A percentile compares a stretch with the other conserved stretches of the same genome.
Conservation (phyloP, 2,888 invertebrate species). For the Salticus scenicus region DNA sequence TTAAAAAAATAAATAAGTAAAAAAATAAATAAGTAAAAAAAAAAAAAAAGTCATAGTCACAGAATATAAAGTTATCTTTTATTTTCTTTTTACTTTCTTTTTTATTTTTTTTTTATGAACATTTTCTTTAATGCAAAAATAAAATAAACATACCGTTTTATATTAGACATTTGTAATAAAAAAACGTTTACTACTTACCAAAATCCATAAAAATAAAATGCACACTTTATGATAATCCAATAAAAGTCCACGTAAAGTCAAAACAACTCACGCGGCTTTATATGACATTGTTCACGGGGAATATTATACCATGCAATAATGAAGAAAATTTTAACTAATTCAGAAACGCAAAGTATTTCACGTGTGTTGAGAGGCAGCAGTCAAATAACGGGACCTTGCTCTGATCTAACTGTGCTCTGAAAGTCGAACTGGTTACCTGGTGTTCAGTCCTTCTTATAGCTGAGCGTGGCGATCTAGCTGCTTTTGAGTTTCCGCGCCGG, state of each 20-base stretch:
- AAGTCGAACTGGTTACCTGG: constrained; percentile 9
- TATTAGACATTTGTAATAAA: too few species aligned
- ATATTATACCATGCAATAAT: not conserved
- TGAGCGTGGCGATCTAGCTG: not conserved
- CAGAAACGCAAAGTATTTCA: not conserved
- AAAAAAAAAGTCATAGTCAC: too few species aligned
- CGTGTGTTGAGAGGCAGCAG: not conserved
- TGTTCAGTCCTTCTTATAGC: constrained; percentile 8
- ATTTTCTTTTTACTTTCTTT: too few species aligned
- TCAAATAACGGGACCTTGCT: constrained; percentile 12
- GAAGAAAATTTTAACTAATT: not conserved
- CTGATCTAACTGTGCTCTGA: constrained; percentile 8
- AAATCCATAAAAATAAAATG: not conserved
- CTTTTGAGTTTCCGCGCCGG: constrained; percentile 5
- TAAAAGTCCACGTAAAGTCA: not conserved
- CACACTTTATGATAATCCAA: not conserved
- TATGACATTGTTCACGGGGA: not conserved
- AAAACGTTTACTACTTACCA: not conserved
- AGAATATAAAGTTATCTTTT: too few species aligned
- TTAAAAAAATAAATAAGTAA: too few species aligned
- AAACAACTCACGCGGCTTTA: not conserved
- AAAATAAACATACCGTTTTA: too few species aligned
- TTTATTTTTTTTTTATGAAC: too few species aligned
- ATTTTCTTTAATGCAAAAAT: too few species aligned
- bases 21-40: too few species aligned